These are phyloP conservation scores for Agrenia bidenticulata DNA, from an alignment of 2,888 invertebrate species.

Conservation along the genomic window DNA sequence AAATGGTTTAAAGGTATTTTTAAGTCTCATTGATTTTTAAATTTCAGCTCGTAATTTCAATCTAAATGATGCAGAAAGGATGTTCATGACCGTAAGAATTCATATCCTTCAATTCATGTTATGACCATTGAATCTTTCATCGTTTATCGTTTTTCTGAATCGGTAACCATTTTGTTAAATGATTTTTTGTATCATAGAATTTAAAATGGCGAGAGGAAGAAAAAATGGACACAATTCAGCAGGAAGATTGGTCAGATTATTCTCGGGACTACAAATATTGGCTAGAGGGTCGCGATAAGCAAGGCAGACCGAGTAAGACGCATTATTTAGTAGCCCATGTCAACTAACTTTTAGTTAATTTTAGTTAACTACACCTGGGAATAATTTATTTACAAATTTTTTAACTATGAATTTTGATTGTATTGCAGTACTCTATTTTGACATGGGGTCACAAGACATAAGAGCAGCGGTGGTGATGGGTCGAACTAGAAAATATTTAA, in stretches of 20 bases:
- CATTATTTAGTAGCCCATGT: no score
- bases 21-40: not conserved
- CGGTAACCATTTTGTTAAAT: no score
- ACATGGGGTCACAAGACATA: not conserved
- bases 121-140: not conserved
- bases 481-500: not conserved
- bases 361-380: no score
- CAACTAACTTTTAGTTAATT: no score
- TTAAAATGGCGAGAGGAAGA: slow-evolving; percentile 19
- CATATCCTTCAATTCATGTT: no score
- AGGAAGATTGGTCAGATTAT: slow-evolving; percentile 29
- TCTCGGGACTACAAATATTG: slow-evolving; percentile 22
- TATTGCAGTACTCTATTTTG: not conserved
- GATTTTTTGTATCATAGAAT: no score
- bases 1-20: not conserved
- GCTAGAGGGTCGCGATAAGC: slow-evolving; percentile 25
- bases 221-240: slow-evolving; percentile 15
- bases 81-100: not conserved
- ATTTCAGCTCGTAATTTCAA: not conserved
- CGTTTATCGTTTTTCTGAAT: no score
- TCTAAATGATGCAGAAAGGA: not conserved
- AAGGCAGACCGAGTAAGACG: slow-evolving; percentile 23
- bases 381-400: no score
- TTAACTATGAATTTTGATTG: no score
- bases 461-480: not conserved